Base-by-base conservation (phyloP, 2,797 vertebrate genomes). In the Peromyscus attwateri region DNA sequence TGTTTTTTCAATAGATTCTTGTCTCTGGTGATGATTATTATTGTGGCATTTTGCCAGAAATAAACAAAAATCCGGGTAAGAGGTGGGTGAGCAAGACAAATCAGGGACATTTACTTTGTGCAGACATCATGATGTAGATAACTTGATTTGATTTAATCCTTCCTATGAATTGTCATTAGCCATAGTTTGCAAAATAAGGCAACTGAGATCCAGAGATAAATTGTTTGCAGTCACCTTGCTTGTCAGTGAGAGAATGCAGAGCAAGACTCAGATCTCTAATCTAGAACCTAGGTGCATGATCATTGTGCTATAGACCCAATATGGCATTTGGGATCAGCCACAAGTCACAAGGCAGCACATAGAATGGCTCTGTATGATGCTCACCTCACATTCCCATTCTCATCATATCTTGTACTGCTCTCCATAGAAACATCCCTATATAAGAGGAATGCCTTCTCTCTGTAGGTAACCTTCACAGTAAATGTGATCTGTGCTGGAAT, bases 131-230 rank as follows among this genome's bases (percentile, higher is more conserved):
- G 84, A 76, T 77, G 37, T 85, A 62, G 70, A 71, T 84, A 34
- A n/a, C 37, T 43, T 89, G 4, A 76, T 88, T 89, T 80, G 12
- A 92, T 49, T 75, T 92, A 52, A 55, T 85, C 66, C 60, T 64
- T 90, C 84, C 57, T 89, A 76, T 71, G 37, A 93, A 89, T 37
- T 73, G 8, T n/a, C 57, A 89, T 91, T 90, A 89, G 76, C 29
- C 73, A 89, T 85, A 93, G 37, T 64, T 87, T 93, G 89, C 66
- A 95, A 96, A 31, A 85, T 91, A 89, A 95, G n/a, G 52, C 89
- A 88, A 91, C 73, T 49, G 37, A 76, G 46, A 64, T 34, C 34
- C 25, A 81, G 66, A 88, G 80, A 87, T 60, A 85, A 91, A 49
- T 71, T 81, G 52, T 68, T 89, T 77, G 29, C 12, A 29, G 29